phyloP scores from a whole-genome alignment of 2,113 vertebrate species.

The Elephantulus edwardii region DNA sequence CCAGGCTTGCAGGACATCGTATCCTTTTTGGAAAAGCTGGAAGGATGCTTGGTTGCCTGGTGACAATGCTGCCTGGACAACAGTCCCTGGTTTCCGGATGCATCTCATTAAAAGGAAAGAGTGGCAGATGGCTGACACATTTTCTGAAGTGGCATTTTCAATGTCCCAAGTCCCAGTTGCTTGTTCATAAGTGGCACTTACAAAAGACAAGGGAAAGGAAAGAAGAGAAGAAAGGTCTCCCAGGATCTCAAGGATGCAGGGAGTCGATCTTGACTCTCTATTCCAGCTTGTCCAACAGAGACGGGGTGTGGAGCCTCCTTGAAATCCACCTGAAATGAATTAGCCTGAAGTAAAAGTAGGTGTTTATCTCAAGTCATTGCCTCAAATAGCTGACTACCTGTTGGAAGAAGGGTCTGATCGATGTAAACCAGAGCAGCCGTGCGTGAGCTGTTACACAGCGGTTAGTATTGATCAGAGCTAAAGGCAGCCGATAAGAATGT shows the following conservation, averaged over 20 bases:
- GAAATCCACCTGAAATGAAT: slow-evolving; percentile 72
- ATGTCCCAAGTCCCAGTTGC: slow-evolving; percentile 42
- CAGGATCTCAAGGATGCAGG: background rate
- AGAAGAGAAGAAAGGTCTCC: background rate
- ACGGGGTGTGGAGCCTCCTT: slow-evolving; percentile 43
- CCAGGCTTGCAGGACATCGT: background rate
- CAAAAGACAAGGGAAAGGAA: slow-evolving; percentile 15
- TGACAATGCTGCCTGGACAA: rapidly evolving
- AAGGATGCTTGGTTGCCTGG: slow-evolving; percentile 2
- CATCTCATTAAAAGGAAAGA: slow-evolving; percentile 41
- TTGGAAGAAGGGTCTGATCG: slow-evolving; percentile 91
- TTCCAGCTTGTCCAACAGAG: slow-evolving; percentile 7
- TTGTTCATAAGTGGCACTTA: slow-evolving; percentile 67
- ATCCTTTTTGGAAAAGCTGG: background rate
- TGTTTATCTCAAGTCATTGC: slow-evolving; percentile 79
- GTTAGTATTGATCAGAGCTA: slow-evolving; percentile 92
- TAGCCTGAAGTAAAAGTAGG: slow-evolving; percentile 79
- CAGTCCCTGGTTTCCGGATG: rapidly evolving
- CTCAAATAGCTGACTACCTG: slow-evolving; percentile 86
- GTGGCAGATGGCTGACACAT: background rate
- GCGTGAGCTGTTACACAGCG: slow-evolving; percentile 90
- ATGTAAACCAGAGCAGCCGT: slow-evolving; percentile 87
- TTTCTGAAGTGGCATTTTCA: slow-evolving; percentile 53
- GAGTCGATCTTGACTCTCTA: background rate
- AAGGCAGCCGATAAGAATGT: slow-evolving; percentile 95